A percentile compares a stretch with the other conserved stretches of the same genome.
These are phyloP conservation scores for Clarias magur DNA, from an alignment of 2,113 vertebrate species.

Conservation along the genomic window DNA sequence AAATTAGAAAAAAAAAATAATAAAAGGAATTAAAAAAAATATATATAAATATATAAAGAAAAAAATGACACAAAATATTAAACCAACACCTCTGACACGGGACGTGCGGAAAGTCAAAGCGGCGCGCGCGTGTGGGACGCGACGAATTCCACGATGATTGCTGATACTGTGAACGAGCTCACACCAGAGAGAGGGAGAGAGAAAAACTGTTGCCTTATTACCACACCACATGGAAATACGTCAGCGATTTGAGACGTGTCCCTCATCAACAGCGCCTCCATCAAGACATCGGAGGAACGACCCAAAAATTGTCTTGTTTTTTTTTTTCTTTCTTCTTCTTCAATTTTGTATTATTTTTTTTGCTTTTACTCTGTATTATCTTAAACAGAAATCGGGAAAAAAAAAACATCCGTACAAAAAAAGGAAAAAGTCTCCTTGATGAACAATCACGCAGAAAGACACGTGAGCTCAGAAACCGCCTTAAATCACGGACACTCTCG, in stretches of 20 bases:
- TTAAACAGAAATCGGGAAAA: conserved; percentile 48
- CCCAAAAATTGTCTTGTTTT: conserved; percentile 35
- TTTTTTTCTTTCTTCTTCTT: not conserved
- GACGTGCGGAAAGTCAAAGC: conserved; percentile 42
- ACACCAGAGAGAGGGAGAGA: conserved; percentile 38
- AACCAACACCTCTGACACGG: conserved; percentile 37
- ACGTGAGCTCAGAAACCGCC: conserved; percentile 99
- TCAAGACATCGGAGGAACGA: conserved; percentile 57
- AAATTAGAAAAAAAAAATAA: not conserved
- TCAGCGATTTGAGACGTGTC: conserved; percentile 58
- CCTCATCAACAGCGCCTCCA: conserved; percentile 57
- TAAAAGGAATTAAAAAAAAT: conserved; percentile 27
- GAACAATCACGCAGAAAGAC: conserved; percentile 74
- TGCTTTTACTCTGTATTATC: conserved; percentile 18
- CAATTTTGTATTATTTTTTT: conserved; percentile 41
- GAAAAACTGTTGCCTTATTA: conserved; percentile 81
- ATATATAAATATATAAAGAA: conserved; percentile 26
- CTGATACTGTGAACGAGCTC: conserved; percentile 74
- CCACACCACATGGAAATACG: conserved; percentile 62
- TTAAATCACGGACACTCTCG: conserved; percentile 97
- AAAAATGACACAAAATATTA: conserved; percentile 14
- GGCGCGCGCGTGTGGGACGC: conserved; percentile 22
- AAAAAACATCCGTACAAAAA: conserved; percentile 49
- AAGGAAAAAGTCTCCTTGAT: conserved; percentile 42
- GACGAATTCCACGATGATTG: conserved; percentile 58